phyloP scores from a whole-genome alignment of 1,140 invertebrate genomes.

The Lanistes nyassanus region DNA sequence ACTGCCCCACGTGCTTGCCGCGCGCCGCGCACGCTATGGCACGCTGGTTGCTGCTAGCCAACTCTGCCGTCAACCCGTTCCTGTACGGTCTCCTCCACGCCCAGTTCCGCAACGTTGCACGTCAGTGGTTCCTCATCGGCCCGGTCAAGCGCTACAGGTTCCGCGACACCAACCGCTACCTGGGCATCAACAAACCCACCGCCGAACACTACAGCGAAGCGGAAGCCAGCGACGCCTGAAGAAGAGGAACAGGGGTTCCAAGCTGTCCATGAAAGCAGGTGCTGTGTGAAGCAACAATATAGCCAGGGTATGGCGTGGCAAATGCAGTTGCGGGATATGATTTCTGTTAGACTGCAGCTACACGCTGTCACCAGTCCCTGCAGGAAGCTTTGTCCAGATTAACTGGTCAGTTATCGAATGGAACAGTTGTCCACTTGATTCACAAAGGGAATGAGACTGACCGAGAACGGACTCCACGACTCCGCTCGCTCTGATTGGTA shows the following conservation, averaged over 20 bases:
- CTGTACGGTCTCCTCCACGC: conserved; percentile 53
- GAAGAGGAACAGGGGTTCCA: not conserved
- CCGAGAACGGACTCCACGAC: too few species aligned
- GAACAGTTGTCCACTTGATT: too few species aligned
- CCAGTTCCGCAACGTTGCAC: conserved; percentile 24
- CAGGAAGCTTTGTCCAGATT: too few species aligned
- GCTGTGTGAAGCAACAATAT: not conserved
- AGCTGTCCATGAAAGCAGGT: not conserved
- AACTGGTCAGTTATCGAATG: too few species aligned
- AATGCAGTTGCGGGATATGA: not conserved
- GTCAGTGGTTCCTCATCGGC: conserved; percentile 19
- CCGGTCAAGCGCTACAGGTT: conserved; percentile 6
- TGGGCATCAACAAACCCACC: conserved; percentile 18
- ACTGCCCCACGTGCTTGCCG: conserved; percentile 37
- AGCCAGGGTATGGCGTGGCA: not conserved
- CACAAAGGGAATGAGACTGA: too few species aligned
- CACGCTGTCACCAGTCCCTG: too few species aligned
- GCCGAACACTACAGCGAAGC: not conserved
- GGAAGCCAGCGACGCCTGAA: not conserved
- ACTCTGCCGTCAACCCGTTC: conserved; percentile 54
- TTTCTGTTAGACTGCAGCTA: not conserved
- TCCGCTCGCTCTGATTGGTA: too few species aligned
- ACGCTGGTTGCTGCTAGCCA: conserved; percentile 43
- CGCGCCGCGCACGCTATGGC: conserved; percentile 29
- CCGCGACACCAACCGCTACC: conserved; percentile 22